Conservation (phyloP, 2,888 invertebrate genomes). For the Drosophila fungiperda region DNA sequence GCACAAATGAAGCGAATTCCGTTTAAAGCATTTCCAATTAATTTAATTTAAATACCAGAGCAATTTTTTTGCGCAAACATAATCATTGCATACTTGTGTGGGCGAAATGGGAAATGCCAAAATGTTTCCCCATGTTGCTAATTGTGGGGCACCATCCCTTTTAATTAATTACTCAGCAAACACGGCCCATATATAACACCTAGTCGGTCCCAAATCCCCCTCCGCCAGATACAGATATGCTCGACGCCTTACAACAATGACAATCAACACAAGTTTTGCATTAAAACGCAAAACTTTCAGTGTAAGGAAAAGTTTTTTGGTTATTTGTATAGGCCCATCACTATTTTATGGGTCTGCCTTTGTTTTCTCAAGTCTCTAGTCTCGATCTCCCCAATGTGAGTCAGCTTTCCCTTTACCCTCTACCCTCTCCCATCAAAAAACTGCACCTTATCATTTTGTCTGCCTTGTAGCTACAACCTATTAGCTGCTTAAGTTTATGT, state of each 20-base stretch:
- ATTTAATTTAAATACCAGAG: constrained; percentile 66
- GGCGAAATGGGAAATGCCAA: constrained; percentile 6
- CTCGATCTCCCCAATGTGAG: constrained; percentile 42
- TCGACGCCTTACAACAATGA: constrained; percentile 45
- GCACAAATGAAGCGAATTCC: constrained; percentile 58
- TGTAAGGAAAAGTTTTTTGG: constrained; percentile 62
- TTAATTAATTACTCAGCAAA: constrained; percentile 63
- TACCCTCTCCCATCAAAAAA: no score
- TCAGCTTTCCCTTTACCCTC: neutral
- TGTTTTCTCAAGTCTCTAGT: constrained; percentile 20
- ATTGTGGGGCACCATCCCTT: constrained; percentile 50
- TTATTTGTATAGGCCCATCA: constrained; percentile 69
- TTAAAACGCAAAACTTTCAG: constrained; percentile 70
- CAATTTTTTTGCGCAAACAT: constrained; percentile 23
- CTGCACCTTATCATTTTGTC: constrained; percentile 47
- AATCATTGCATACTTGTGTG: constrained; percentile 52
- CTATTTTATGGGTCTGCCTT: constrained; percentile 49
- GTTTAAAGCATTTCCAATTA: constrained; percentile 59
- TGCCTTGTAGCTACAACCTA: constrained; percentile 72
- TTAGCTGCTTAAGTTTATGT: constrained; percentile 70
- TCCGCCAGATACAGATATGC: constrained; percentile 25
- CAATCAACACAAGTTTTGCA: constrained; percentile 73
- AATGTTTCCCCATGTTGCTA: constrained; percentile 34
- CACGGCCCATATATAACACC: constrained; percentile 44
- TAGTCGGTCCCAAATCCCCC: constrained; percentile 32